Evolutionary conservation across 2,113 vertebrate genomes (phyloP), one percentile per base, ranked within the genome.

Genomic region (Xenopus borealis): DNA sequence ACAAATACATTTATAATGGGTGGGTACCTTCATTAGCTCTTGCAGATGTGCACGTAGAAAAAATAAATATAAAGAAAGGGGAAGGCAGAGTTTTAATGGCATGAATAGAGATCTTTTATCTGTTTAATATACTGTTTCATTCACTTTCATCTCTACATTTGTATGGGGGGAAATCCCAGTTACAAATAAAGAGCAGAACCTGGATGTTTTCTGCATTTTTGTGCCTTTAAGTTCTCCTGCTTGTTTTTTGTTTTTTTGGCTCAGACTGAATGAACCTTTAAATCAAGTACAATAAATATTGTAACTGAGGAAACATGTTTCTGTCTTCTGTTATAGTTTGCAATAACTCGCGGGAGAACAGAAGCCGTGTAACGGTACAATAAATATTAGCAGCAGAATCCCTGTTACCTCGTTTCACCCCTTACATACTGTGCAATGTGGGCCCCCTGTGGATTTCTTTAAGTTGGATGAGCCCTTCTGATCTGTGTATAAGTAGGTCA

Each of bases 401-500:
- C 74, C 61, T 12, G 74, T 77, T 70, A 77, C 74, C 74, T 77
- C 46, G 18, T 63, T 77, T 77, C 74, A 77, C 74, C 74, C 70
- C 67, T 70, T 61, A 47, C 74, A 70, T 70, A 77, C 61, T 64
- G 74, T 57, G 69, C 66, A 40, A 75, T 69, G 12, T 75, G 74
- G 59, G 59, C 74, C 74, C 47, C 74, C 74, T 77, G 67, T 44
- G 74, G 74, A 59, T 77, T 77, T 69, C 74, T 70, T 77, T 77
- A 77, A 77, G 74, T 77, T 77, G 74, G 74, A 77, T 77, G 74
- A 77, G 74, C 74, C 14, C 67, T 77, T 77, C 67, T 77, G 74
- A 77, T 77, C 74, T 77, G 47, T 18, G 17, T 66, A 70, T 67
- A 77, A 77, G 66, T 77, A 77, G 74, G 74, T 77, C 74, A 77